A percentile compares a stretch with the other conserved stretches of the same genome.
Conservation (phyloP, 2,797 vertebrate species). For the Eulemur coronatus region DNA sequence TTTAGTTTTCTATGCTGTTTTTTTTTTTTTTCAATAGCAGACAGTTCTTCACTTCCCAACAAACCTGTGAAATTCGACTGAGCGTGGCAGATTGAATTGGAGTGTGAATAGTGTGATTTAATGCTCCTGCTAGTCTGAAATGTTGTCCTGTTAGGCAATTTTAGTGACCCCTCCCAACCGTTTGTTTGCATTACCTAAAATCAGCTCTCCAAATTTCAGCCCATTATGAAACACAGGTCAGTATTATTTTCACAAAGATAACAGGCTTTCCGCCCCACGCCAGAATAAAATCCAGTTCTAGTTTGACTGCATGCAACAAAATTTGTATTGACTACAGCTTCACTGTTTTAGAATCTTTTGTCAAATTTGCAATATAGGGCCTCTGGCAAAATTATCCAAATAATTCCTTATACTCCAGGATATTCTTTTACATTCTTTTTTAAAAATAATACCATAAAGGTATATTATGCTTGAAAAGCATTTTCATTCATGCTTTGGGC, state of each 20-base stretch:
- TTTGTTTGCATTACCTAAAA: not conserved
- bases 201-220: not conserved
- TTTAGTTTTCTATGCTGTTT: not conserved
- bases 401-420: not conserved
- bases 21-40: constrained; percentile 51
- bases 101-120: constrained; percentile 38
- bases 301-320: not conserved
- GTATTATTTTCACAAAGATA: not conserved
- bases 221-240: not conserved
- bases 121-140: not conserved
- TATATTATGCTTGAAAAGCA: not conserved
- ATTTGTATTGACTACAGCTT: not conserved
- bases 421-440: not conserved
- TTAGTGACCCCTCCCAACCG: not conserved
- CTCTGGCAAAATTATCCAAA: not conserved
- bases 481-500: not conserved
- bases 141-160: not conserved
- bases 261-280: too few relatives aligned
- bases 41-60: constrained; percentile 70
- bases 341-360: not conserved
- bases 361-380: not conserved
- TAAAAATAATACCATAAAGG: not conserved
- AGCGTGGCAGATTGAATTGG: constrained; percentile 67
- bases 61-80: constrained; percentile 77
- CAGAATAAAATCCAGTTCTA: not conserved